phyloP scores from a whole-genome alignment of 2,113 vertebrate genomes.

The Chaetodon trifascialis region DNA sequence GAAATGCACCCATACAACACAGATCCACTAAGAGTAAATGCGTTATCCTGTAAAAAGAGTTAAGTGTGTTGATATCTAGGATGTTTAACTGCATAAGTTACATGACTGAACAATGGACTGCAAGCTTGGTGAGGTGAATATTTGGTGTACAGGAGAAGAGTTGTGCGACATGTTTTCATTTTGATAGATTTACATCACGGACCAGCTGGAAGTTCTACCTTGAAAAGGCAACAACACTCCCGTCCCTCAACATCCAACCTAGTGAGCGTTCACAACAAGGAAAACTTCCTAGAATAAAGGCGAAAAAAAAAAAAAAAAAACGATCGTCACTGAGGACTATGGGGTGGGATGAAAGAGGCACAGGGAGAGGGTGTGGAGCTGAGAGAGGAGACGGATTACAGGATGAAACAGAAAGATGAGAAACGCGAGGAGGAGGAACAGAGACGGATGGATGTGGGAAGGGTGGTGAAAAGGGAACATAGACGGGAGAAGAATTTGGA shows the following conservation, averaged over 20 bases:
- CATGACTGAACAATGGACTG: neutral
- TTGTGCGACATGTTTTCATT: neutral
- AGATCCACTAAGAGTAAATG: neutral
- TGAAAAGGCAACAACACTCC: constrained; percentile 2
- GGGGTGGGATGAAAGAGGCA: constrained; percentile 36
- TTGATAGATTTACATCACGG: neutral
- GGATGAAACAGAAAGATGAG: constrained; percentile 57
- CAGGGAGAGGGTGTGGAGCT: constrained; percentile 18
- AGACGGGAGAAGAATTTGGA: constrained; percentile 44
- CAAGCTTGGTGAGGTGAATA: neutral
- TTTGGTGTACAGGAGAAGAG: neutral
- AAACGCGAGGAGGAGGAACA: constrained; percentile 63
- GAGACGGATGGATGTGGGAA: constrained; percentile 58
- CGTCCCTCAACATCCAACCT: neutral
- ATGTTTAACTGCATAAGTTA: neutral
- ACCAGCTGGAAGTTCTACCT: neutral
- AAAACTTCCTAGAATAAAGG: constrained; percentile 19
- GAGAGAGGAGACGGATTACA: constrained; percentile 63
- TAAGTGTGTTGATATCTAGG: no score
- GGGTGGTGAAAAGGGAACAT: constrained; percentile 35
- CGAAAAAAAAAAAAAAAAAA: neutral
- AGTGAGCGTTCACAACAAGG: neutral
- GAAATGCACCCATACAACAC: neutral
- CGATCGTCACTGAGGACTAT: constrained; percentile 10
- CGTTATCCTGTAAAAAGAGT: neutral